A percentile compares a stretch with the other conserved stretches of the same genome.
Evolutionary conservation across 2,797 vertebrate species (phyloP).

Genomic region (Enteromius radiatus): DNA sequence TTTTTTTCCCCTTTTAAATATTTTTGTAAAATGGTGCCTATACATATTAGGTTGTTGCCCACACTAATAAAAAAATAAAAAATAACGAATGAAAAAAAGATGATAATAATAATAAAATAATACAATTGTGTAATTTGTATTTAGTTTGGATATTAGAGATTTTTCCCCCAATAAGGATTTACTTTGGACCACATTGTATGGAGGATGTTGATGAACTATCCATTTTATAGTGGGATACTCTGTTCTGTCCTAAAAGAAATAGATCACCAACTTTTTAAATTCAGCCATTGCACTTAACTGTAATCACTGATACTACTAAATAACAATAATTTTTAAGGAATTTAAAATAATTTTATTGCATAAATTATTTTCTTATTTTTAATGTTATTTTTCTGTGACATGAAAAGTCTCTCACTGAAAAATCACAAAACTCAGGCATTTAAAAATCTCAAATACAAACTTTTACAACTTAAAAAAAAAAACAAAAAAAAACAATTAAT

Average conservation of each 20-base stretch:
- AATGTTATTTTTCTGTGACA: neutral
- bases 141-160: neutral
- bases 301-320: neutral
- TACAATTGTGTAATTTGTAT: neutral
- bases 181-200: too few relatives aligned
- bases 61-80: neutral
- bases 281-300: neutral
- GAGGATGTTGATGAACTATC: too few relatives aligned
- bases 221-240: neutral
- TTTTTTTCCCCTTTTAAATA: too few relatives aligned
- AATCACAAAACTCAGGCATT: neutral
- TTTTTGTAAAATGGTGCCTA: neutral
- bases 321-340: neutral
- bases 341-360: too few relatives aligned
- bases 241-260: neutral
- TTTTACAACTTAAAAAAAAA: neutral
- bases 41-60: neutral
- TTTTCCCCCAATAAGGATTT: neutral
- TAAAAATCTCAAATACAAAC: conserved; percentile 16
- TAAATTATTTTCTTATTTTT: neutral
- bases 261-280: neutral
- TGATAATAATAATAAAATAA: too few relatives aligned
- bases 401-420: neutral
- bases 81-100: neutral
- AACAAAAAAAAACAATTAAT: conserved; percentile 5